Conservation (phyloP, 2,888 invertebrate species). For the Ophion costatus region DNA sequence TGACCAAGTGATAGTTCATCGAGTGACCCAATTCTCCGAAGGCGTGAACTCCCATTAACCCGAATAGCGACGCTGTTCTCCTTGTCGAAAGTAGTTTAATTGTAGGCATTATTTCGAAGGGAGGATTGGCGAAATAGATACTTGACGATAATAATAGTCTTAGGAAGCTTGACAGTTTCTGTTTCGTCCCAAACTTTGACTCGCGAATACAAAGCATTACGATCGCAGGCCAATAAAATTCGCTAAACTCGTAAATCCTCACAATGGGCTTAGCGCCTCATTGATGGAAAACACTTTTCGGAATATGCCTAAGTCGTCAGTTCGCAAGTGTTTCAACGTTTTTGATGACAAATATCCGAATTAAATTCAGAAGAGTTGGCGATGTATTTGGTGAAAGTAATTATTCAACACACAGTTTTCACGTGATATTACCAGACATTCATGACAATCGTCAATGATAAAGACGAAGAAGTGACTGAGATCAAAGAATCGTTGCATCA, state of each 20-base stretch:
- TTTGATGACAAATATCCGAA: not conserved
- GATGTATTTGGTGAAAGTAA: too few relatives aligned
- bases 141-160: not conserved
- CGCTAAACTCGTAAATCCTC: not conserved
- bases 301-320: not conserved
- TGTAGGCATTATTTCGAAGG: not conserved
- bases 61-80: constrained; percentile 3
- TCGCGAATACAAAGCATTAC: not conserved
- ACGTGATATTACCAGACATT: too few relatives aligned
- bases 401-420: too few relatives aligned
- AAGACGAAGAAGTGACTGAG: too few relatives aligned
- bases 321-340: not conserved
- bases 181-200: not conserved
- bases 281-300: not conserved
- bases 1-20: constrained; percentile 5
- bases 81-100: constrained; percentile 3
- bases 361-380: not conserved
- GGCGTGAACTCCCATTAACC: constrained; percentile 42
- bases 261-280: not conserved
- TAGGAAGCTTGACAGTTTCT: not conserved
- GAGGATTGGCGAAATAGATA: constrained; percentile 12
- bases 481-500: too few relatives aligned
- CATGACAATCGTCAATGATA: too few relatives aligned
- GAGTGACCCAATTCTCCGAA: constrained; percentile 43
- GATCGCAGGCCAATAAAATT: constrained; percentile 1